phyloP scores from a whole-genome alignment of 2,888 invertebrate species.

The Bugulina stolonifera region DNA sequence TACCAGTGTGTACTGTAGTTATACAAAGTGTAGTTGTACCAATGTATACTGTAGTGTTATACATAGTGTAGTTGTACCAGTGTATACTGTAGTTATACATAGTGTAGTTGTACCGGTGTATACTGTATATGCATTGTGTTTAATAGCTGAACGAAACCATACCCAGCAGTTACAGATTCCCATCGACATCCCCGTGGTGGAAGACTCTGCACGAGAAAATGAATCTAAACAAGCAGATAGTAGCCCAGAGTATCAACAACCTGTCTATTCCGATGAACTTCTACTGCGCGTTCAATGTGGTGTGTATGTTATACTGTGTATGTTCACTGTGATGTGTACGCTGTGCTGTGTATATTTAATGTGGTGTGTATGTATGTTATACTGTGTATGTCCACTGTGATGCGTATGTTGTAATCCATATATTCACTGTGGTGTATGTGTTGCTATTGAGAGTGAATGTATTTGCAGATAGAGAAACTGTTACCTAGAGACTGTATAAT shows the following conservation, averaged over 20 bases:
- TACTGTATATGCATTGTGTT: too few species aligned
- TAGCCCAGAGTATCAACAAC: constrained; percentile 41
- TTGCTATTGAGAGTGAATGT: not conserved
- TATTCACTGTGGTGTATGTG: not conserved
- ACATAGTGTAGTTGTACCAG: too few species aligned
- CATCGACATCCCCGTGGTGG: constrained; percentile 69
- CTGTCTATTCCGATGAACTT: constrained; percentile 76
- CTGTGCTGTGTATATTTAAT: not conserved
- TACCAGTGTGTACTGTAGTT: too few species aligned
- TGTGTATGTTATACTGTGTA: too few species aligned
- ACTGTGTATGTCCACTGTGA: constrained; percentile 4
- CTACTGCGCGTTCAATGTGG: constrained; percentile 80
- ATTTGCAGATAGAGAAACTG: constrained; percentile 39
- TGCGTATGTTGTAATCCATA: not conserved
- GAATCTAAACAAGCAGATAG: constrained; percentile 64
- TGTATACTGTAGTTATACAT: too few species aligned
- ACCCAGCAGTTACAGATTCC: constrained; percentile 58
- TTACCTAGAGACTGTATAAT: constrained; percentile 69
- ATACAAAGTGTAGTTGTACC: too few species aligned
- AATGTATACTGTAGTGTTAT: too few species aligned
- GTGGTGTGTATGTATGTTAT: not conserved
- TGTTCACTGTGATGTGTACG: not conserved
- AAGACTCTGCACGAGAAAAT: constrained; percentile 64
- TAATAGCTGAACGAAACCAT: constrained; percentile 37
- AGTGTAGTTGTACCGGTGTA: too few species aligned